Conservation (phyloP, 2,113 vertebrate genomes). For the Scomber scombrus region DNA sequence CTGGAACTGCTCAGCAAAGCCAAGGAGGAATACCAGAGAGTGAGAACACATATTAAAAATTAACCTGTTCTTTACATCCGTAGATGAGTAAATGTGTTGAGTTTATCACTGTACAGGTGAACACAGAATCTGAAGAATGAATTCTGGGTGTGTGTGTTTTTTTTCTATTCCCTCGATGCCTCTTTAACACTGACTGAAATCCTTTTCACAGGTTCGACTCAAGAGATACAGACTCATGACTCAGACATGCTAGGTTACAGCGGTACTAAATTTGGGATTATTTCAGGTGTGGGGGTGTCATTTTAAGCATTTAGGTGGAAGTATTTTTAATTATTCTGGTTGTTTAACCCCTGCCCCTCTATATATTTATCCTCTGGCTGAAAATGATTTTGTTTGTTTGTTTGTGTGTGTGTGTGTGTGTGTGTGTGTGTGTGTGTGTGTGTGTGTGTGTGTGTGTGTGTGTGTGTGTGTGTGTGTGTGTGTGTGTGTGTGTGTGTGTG, state of each 20-base stretch:
- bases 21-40: slow-evolving; percentile 96
- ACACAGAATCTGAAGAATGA: not conserved
- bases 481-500: no score
- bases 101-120: not conserved
- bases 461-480: no score
- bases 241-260: slow-evolving; percentile 15
- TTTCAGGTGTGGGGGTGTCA: slow-evolving; percentile 27
- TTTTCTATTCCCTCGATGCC: no score
- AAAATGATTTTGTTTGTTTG: not conserved
- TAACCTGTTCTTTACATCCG: not conserved
- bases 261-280: slow-evolving; percentile 20
- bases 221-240: not conserved
- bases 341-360: not conserved
- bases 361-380: not conserved
- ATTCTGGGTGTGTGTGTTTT: not conserved
- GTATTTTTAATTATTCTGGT: not conserved
- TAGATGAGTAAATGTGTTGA: not conserved
- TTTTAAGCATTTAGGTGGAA: not conserved
- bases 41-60: slow-evolving; percentile 70
- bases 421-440: slow-evolving; percentile 10
- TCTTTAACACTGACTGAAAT: slow-evolving; percentile 3
- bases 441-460: slow-evolving; percentile 27
- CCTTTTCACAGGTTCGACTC: not conserved
- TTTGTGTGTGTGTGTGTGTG: slow-evolving; percentile 5
- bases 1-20: slow-evolving; percentile 97